Conservation (phyloP, 2,797 vertebrate species). For the Neostethus bicornis region DNA sequence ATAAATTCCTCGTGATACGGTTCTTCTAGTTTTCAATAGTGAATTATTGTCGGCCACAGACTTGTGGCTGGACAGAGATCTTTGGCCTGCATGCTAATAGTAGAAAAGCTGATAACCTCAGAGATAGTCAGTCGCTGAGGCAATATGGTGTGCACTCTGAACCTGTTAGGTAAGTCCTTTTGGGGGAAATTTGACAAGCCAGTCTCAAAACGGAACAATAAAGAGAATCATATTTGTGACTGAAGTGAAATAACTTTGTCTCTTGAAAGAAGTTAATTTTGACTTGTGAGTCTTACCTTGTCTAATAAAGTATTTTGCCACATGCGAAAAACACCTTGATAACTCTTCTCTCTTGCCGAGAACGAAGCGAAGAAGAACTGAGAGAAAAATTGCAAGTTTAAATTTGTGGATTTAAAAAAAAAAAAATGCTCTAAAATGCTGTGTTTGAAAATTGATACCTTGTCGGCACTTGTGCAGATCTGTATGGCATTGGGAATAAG, state of each 20-base stretch:
- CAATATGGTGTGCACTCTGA: constrained; percentile 40
- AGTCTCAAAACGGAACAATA: background rate
- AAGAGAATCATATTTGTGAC: background rate
- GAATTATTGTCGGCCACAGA: constrained; percentile 8
- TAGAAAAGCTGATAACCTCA: constrained; percentile 38
- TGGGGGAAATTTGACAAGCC: constrained; percentile 5
- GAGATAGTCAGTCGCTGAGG: constrained; percentile 1
- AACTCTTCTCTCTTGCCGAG: constrained; percentile 90
- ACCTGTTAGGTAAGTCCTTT: constrained; percentile 43
- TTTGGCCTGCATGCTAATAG: constrained; percentile 26
- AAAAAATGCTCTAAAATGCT: background rate
- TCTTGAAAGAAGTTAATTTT: background rate
- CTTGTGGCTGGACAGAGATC: constrained; percentile 20
- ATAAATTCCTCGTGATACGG: constrained; percentile 7
- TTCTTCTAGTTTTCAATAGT: constrained; percentile 5
- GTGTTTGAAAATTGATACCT: constrained; percentile 73
- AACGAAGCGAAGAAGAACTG: constrained; percentile 95
- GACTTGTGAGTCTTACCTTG: constrained; percentile 79
- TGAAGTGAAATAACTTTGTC: background rate
- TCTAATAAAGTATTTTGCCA: constrained; percentile 92
- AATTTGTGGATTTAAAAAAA: background rate
- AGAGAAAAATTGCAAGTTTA: background rate
- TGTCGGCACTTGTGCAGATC: constrained; percentile 86
- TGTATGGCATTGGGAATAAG: constrained; percentile 96
- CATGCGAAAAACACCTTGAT: constrained; percentile 87